phyloP scores from a whole-genome alignment of 2,797 vertebrate species.

The Eulemur mongoz region DNA sequence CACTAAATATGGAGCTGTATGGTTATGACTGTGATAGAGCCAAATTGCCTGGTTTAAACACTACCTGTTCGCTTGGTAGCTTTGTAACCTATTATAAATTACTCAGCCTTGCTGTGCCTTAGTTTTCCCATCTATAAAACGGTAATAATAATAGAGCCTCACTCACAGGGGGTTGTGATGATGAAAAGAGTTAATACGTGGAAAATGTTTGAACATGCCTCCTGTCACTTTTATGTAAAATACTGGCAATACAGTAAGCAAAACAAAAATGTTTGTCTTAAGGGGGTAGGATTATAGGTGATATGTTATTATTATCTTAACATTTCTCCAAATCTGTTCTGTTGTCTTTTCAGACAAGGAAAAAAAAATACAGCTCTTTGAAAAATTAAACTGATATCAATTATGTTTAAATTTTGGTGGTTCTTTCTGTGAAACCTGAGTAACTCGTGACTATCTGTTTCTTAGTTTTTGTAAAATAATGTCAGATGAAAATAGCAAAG shows the following conservation, averaged over 20 bases:
- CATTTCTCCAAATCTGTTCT: background rate
- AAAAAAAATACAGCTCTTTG: background rate
- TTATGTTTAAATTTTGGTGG: background rate
- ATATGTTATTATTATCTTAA: background rate
- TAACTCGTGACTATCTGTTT: background rate
- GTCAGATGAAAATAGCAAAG: background rate
- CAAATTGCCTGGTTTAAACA: background rate
- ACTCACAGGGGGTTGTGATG: background rate
- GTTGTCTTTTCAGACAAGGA: background rate
- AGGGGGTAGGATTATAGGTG: background rate
- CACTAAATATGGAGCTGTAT: background rate
- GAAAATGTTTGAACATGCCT: background rate
- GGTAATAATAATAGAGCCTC: background rate
- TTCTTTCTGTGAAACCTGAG: background rate
- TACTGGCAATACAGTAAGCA: background rate
- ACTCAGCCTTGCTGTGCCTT: background rate
- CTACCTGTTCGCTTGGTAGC: background rate
- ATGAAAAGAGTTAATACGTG: background rate
- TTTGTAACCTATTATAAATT: background rate
- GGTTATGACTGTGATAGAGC: rapidly evolving
- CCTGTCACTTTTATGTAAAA: background rate
- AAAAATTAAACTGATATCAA: background rate
- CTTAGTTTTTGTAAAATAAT: background rate
- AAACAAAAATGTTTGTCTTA: background rate
- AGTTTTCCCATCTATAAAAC: background rate